These are phyloP conservation scores for Drosophila paramelanica DNA, from an alignment of 2,888 invertebrate genomes.

Conservation along the genomic window DNA sequence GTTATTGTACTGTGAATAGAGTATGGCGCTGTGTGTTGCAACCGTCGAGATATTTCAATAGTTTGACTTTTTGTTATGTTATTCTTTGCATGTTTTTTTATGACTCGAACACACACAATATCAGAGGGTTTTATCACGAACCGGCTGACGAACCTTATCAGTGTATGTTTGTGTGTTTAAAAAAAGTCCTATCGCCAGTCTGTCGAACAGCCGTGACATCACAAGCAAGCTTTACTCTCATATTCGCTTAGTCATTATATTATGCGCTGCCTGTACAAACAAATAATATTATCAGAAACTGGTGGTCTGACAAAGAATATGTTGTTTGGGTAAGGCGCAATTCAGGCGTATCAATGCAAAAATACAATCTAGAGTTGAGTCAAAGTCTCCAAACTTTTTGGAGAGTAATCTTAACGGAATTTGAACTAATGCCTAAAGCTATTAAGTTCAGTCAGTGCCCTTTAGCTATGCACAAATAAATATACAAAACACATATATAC, in stretches of 20 bases:
- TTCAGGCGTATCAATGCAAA: neutral
- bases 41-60: too few species aligned
- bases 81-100: neutral
- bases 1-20: neutral
- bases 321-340: slow-evolving; percentile 1
- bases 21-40: neutral
- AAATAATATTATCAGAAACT: slow-evolving; percentile 21
- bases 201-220: slow-evolving; percentile 22
- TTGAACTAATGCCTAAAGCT: neutral
- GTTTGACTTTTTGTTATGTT: neutral
- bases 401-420: neutral
- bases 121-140: neutral
- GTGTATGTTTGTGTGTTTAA: neutral
- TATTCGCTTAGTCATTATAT: slow-evolving; percentile 17
- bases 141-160: slow-evolving; percentile 1
- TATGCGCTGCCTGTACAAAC: slow-evolving; percentile 16
- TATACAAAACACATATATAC: neutral
- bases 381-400: neutral
- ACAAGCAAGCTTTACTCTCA: slow-evolving; percentile 4
- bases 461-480: neutral
- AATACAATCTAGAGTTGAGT: neutral
- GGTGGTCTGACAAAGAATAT: slow-evolving; percentile 7
- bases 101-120: neutral
- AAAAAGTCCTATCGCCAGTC: neutral
- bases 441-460: neutral